Evolutionary conservation across 2,113 vertebrate genomes (phyloP).

Genomic region (Calonectris borealis): DNA sequence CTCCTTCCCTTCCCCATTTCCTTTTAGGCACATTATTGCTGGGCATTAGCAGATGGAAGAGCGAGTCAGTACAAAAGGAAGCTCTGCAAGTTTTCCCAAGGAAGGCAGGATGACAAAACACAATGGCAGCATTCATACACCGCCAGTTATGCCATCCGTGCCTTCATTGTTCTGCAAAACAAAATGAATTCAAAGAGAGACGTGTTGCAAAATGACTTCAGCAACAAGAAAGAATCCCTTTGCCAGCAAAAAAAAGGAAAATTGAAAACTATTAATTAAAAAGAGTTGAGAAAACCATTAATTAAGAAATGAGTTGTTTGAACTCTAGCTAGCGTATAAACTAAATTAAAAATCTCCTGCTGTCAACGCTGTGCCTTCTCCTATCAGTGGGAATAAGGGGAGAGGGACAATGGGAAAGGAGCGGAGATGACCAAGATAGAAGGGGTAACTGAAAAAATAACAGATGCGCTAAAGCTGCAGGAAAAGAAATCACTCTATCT

Average conservation of each 20-base stretch:
- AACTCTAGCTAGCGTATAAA: not conserved
- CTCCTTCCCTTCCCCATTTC: not conserved
- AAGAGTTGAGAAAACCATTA: not conserved
- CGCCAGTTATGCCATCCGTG: not conserved
- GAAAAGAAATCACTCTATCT: not conserved
- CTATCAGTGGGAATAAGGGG: not conserved
- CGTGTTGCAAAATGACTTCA: not conserved
- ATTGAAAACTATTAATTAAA: not conserved
- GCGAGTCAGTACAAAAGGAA: not conserved
- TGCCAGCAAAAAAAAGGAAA: not conserved
- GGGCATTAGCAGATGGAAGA: not conserved
- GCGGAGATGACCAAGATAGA: not conserved
- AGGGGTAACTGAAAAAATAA: not conserved
- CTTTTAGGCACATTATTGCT: not conserved
- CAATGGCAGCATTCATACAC: constrained; percentile 6
- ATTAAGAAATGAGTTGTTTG: not conserved
- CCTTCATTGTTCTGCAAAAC: constrained; percentile 14
- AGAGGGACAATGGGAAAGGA: not conserved
- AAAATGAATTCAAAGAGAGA: not conserved
- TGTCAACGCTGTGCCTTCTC: not conserved
- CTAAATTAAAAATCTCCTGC: not conserved
- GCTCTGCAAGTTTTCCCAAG: not conserved
- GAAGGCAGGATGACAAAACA: not conserved
- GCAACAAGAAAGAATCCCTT: not conserved
- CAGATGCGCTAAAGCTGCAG: not conserved